Evolutionary conservation across 2,797 vertebrate genomes (phyloP).

Genomic region (Rhodeus uyekii): DNA sequence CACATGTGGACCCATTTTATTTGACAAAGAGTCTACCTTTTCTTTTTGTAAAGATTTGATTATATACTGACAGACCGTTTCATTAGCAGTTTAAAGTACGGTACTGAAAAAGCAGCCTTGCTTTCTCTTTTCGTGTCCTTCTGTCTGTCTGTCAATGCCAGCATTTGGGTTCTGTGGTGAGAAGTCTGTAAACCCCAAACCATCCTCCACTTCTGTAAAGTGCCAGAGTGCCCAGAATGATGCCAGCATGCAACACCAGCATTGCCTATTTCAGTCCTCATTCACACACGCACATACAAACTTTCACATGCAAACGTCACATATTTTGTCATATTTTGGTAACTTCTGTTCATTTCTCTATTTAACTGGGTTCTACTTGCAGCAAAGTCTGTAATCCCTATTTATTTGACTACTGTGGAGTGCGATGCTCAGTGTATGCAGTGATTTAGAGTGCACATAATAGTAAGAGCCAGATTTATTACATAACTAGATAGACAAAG

Average conservation of each 20-base stretch:
- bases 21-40: neutral
- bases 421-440: neutral
- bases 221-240: slow-evolving; percentile 25
- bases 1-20: neutral
- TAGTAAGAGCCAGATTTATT: slow-evolving; percentile 25
- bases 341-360: slow-evolving; percentile 1
- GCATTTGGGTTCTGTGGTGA: slow-evolving; percentile 24
- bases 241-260: slow-evolving; percentile 16
- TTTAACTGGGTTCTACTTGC: neutral
- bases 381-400: neutral
- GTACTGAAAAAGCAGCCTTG: neutral
- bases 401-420: neutral
- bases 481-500: slow-evolving; percentile 25
- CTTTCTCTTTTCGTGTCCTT: neutral
- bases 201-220: slow-evolving; percentile 32
- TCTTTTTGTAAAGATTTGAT: neutral
- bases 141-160: slow-evolving; percentile 11
- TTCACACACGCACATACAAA: neutral
- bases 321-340: slow-evolving; percentile 9
- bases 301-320: neutral
- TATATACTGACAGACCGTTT: neutral
- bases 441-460: slow-evolving; percentile 3
- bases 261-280: neutral
- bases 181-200: slow-evolving; percentile 39
- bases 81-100: neutral